phyloP scores from a whole-genome alignment of 2,888 invertebrate genomes.

The Ypsolopha scabrella region DNA sequence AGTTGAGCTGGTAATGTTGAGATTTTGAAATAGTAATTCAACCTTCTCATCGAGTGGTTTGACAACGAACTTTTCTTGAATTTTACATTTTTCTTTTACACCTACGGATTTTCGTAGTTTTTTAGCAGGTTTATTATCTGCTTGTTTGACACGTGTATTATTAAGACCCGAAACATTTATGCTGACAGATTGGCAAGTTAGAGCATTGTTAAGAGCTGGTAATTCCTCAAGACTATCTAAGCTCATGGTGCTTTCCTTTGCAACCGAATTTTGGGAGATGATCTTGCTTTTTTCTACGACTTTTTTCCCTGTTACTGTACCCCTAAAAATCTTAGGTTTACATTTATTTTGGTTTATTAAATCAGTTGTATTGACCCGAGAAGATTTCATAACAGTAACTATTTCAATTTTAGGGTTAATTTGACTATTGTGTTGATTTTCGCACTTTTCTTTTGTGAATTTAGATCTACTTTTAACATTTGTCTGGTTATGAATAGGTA shows the following conservation, averaged over 20 bases:
- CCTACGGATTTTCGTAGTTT: neutral
- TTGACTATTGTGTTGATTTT: neutral
- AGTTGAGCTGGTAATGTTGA: conserved; percentile 32
- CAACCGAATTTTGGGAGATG: neutral
- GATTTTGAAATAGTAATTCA: conserved; percentile 51
- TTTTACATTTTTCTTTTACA: conserved; percentile 20
- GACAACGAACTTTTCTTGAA: conserved; percentile 14
- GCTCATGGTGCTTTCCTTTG: conserved; percentile 50
- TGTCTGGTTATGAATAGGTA: neutral
- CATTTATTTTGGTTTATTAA: no score
- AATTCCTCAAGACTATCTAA: conserved; percentile 49
- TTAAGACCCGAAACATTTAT: conserved; percentile 30
- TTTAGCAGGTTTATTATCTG: neutral
- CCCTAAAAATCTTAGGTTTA: no score
- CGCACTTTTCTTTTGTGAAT: conserved; percentile 5
- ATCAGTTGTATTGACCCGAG: no score
- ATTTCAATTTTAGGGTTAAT: no score
- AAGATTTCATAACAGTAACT: no score
- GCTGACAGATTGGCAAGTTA: conserved; percentile 38
- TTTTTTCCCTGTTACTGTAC: conserved; percentile 3
- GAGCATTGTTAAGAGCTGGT: conserved; percentile 16
- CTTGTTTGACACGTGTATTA: neutral
- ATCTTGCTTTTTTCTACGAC: neutral
- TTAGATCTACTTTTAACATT: no score
- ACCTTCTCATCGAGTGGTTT: conserved; percentile 19